Percentiles rank a stretch among this genome's conserved stretches.
Conservation (phyloP, 2,797 vertebrate species). For the Mus minutoides region DNA sequence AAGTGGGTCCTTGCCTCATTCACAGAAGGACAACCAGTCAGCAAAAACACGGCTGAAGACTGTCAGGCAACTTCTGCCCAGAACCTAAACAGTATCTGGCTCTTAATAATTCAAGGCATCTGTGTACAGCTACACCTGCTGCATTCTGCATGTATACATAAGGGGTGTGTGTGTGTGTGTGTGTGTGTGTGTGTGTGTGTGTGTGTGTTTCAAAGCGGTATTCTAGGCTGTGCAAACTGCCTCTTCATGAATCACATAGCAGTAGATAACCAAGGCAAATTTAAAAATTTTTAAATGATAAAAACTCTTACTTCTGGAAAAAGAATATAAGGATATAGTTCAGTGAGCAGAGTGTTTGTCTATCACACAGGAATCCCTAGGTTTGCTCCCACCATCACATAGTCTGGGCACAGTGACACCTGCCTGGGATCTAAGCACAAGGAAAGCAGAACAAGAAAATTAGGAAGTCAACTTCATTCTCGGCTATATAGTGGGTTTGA, state of each 20-base stretch:
- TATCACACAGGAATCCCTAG: background rate
- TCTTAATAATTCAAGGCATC: background rate
- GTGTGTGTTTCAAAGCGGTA: background rate
- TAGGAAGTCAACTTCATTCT: background rate
- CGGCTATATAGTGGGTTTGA: background rate
- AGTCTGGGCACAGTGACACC: background rate
- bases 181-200: background rate
- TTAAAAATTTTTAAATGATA: background rate
- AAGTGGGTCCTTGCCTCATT: background rate
- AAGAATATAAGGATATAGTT: background rate
- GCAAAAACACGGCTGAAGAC: background rate
- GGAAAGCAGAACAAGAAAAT: background rate
- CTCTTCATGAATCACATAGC: background rate
- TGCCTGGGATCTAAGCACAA: background rate
- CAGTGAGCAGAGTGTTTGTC: background rate
- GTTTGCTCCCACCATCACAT: background rate
- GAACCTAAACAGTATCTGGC: background rate
- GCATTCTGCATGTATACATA: background rate
- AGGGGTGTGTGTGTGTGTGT: background rate
- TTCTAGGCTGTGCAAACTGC: background rate
- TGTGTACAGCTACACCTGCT: too few species aligned
- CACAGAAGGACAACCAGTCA: background rate
- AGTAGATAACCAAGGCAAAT: background rate
- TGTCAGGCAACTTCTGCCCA: background rate
- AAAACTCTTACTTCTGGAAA: background rate